These are phyloP conservation scores for Hippocampus barbouri DNA, from an alignment of 2,113 vertebrate species.

Conservation along the genomic window DNA sequence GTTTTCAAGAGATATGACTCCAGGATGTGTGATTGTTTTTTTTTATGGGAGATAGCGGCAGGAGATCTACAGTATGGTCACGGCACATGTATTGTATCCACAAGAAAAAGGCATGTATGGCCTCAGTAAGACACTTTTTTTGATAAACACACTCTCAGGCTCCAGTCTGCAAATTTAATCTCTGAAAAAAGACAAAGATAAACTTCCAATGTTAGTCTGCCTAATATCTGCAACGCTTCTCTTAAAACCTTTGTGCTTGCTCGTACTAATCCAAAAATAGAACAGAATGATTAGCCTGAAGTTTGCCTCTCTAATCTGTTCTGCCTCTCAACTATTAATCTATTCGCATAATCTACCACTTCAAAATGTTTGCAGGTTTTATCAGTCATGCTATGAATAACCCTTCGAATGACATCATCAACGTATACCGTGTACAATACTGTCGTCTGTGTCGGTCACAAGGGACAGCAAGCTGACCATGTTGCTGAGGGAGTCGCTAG, in stretches of 20 bases:
- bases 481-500: conserved; percentile 96
- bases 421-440: background rate
- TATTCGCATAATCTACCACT: background rate
- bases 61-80: conserved; percentile 43
- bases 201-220: conserved; percentile 45
- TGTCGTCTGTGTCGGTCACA: conserved; percentile 58
- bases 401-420: conserved; percentile 12
- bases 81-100: conserved; percentile 17
- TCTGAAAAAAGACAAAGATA: conserved; percentile 31
- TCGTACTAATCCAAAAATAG: conserved; percentile 7
- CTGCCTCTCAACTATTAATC: background rate
- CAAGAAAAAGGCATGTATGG: conserved; percentile 32
- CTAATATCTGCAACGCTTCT: conserved; percentile 1
- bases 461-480: conserved; percentile 99
- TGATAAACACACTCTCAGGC: conserved; percentile 55
- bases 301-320: conserved; percentile 3
- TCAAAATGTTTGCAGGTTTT: background rate
- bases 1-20: conserved; percentile 37
- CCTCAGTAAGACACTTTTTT: conserved; percentile 49
- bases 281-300: conserved; percentile 8
- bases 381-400: conserved; percentile 9
- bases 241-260: conserved; percentile 21
- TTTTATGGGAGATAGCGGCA: conserved; percentile 59
- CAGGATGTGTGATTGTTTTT: conserved; percentile 44
- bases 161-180: conserved; percentile 43